Evolutionary conservation across 2,113 vertebrate genomes (phyloP).

Genomic region (Chlamydotis undulata): DNA sequence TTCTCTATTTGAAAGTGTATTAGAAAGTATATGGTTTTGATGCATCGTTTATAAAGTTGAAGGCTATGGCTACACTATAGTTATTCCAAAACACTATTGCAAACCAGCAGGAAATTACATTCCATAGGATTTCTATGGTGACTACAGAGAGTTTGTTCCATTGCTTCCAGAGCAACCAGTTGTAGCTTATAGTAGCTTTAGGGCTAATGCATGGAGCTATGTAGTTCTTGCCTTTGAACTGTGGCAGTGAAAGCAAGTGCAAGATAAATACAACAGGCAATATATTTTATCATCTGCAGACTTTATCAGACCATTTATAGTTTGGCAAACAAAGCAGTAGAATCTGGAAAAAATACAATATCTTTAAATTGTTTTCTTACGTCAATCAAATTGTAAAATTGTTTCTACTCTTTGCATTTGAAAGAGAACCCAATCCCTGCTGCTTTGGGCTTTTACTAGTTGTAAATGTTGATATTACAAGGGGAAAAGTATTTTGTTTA

Average conservation of each 20-base stretch:
- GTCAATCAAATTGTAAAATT: background rate
- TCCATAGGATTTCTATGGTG: slow-evolving; percentile 66
- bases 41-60: background rate
- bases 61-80: slow-evolving; percentile 1
- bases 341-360: background rate
- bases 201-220: slow-evolving; percentile 38
- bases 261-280: slow-evolving; percentile 42
- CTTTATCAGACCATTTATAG: slow-evolving; percentile 36
- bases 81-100: slow-evolving; percentile 42
- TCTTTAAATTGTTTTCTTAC: slow-evolving; percentile 17
- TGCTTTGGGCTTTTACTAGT: slow-evolving; percentile 33
- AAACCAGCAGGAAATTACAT: slow-evolving; percentile 62
- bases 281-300: slow-evolving; percentile 42
- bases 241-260: slow-evolving; percentile 31
- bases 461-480: slow-evolving; percentile 36
- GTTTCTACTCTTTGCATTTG: background rate
- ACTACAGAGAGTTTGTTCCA: slow-evolving; percentile 48
- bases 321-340: background rate
- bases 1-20: slow-evolving; percentile 5
- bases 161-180: slow-evolving; percentile 63
- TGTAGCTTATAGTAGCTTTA: slow-evolving; percentile 40
- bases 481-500: slow-evolving; percentile 43
- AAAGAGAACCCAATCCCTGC: background rate
- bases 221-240: slow-evolving; percentile 50
- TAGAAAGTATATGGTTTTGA: slow-evolving; percentile 5